Evolutionary conservation across 2,113 vertebrate genomes (phyloP), one percentile per base, ranked within the genome.

Genomic region (Platycercus adscitus): DNA sequence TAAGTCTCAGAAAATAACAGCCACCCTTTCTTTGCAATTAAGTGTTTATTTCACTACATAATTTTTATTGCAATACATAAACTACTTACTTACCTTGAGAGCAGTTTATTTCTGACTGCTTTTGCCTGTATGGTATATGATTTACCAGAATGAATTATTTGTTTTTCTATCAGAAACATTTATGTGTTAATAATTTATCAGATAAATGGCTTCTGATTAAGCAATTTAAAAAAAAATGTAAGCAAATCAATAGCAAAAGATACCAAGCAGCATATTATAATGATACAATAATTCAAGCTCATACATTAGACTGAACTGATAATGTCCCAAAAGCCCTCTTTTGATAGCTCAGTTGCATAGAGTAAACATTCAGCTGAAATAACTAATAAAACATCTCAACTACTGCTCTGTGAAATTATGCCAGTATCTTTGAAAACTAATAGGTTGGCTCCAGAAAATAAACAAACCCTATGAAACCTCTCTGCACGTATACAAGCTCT

Each of bases 161-260:
- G 37, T 46, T 91, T 91, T 79, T 84, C 86, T 71, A 81, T 83
- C 84, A 91, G 69, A 82, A 95, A 87, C 61, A 76, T 77, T 82
- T 89, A 66, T 87, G 86, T 94, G 72, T 89, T 96, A 96, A 97
- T 91, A 95, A 95, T 96, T 91, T 86, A 96, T 86, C 60, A 49
- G 44, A 86, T 83, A 91, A 97, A 93, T 96, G 77, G 21, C 31
- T 95, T 95, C 82, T 88, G 69, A 97, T 76, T 87, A 92, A 96
- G 44, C 58, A 70, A 75, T 89, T 94, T 58, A 39, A 88, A 43
- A 41, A 41, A 95, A 93, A 91, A 85, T 20, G 66, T 49, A 91
- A 53, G 49, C 46, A 89, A 93, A 90, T 93, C 88, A 88, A 81
- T 91, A 69, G 65, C 72, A 93, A 81, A 95, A 89, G 33, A 88